Base-by-base conservation (phyloP, 35 echinoderm and acorn worm genomes). In the Amphiura filiformis region DNA sequence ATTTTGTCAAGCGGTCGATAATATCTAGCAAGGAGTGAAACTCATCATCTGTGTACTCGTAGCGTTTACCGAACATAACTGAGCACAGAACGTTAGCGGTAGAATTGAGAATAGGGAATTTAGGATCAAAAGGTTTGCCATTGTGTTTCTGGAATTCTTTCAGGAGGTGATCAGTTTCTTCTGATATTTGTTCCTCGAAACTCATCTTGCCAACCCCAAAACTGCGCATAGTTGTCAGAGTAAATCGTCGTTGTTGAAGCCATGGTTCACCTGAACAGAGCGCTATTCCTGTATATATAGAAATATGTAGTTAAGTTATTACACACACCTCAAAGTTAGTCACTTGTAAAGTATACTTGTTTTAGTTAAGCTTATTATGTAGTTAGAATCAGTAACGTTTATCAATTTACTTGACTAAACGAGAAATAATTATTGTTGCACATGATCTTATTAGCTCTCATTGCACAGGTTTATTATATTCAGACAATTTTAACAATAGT, bases 41-140 rank as follows among this genome's bases (percentile, higher is more conserved):
- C 23, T 36, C 56, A 23, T 57, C 37, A 37, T 94, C 93, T 13
- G 82, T 18, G 32, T 94, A 94, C 7, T 87, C 75, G 37, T 88
- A 94, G 12, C 93, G 77, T 32, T 90, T 79, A 57, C 93, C 93
- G 35, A 90, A 87, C 18, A 79, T 35, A 1, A 91, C 89, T 14
- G 81, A 38, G 77, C 89, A 91, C 26, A 91, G 76, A 36, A 91
- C 76, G 36, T 91, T 91, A 13, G 89, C 85, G 0, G 84, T 57
- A 0, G 89, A 82, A 34, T 87, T 87, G 23, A 65, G 20, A n/a
- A 87, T 17, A 22, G 42, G 38, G 0, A 38, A 37, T 34, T 87
- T 87, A 0, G 85, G 85, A 39, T 87, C 39, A 77, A 87, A 87
- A 39, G 85, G 22, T 37, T 87, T 87, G 56, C 85, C 85, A 0